A percentile compares a stretch with the other conserved stretches of the same genome.
phyloP scores from a whole-genome alignment of 2,797 vertebrate genomes.

The Myiothlypis coronata region DNA sequence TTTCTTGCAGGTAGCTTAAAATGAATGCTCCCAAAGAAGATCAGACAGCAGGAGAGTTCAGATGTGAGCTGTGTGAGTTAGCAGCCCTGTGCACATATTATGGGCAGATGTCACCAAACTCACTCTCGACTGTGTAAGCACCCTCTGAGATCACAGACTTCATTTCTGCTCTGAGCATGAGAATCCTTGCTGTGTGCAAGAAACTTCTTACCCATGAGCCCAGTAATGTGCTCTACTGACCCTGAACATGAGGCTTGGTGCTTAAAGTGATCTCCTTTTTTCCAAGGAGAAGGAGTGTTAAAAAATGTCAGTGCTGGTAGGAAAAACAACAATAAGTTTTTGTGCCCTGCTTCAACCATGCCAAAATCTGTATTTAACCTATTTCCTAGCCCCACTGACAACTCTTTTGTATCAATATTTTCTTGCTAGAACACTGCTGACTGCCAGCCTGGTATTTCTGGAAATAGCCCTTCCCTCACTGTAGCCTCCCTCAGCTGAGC shows the following conservation, averaged over 20 bases:
- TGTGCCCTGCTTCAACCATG: neutral
- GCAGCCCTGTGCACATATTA: slow-evolving; percentile 78
- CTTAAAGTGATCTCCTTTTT: neutral
- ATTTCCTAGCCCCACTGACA: neutral
- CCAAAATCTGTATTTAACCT: neutral
- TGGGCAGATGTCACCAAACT: slow-evolving; percentile 85
- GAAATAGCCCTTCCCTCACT: neutral
- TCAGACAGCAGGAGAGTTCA: slow-evolving; percentile 70
- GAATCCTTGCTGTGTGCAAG: neutral
- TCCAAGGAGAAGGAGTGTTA: neutral
- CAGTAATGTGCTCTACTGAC: neutral
- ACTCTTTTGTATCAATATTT: neutral
- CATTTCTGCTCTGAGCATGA: neutral
- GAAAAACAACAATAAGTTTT: neutral
- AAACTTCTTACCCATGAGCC: neutral
- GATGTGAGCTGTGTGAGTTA: slow-evolving; percentile 82
- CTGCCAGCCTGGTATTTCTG: neutral
- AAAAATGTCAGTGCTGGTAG: neutral
- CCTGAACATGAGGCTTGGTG: neutral
- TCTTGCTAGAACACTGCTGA: neutral
- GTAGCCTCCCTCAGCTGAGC: neutral
- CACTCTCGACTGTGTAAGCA: slow-evolving; percentile 84
- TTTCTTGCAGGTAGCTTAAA: neutral
- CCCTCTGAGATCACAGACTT: neutral
- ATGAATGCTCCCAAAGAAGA: slow-evolving; percentile 70